Evolutionary conservation across 2,888 invertebrate species (phyloP), one percentile per base, ranked within the genome.

Genomic region (Lasioglossum morio): DNA sequence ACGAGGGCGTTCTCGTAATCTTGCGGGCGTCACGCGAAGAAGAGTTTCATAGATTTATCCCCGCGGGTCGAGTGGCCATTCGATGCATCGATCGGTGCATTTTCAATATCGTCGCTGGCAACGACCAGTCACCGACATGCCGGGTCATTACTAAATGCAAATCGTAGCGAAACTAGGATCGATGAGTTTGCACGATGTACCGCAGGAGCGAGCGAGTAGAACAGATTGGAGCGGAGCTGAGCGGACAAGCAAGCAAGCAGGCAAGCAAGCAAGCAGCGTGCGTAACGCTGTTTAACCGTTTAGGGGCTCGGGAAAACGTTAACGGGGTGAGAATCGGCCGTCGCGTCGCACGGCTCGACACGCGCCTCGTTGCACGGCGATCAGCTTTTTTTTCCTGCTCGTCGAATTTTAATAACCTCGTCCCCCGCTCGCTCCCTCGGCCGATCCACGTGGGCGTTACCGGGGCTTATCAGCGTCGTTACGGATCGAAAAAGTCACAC

Each of bases 61-160:
- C 27, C 7, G 53, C 73, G 66, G 81, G 60, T 60, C 83, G 75
- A 73, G 53, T n/a, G 30, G 16, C 66, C 74, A 75, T 53, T 79
- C 74, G 74, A 53, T 4, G 14, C 70, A 86, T 86, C 87, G 89
- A 88, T 87, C 88, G 77, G 79, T 77, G 72, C 77, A 83, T 85
- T 91, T 88, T 89, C 87, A 85, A 87, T 92, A 89, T 88, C 85
- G 81, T 88, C 82, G 76, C 19, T 74, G 70, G 16, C 84, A 63
- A 83, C 83, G 79, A 72, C 80, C 85, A 87, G 86, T 87, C 85
- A 78, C 73, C 48, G 84, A 75, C 90, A 86, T 73, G 81, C 69
- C 79, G 88, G 91, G 93, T 94, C 94, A 94, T 95, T 95, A 94
- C 93, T 90, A 92, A 93, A 95, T 95, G 95, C 94, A 95, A 95